phyloP scores from a whole-genome alignment of 2,888 invertebrate species.

The Caenorhabditis japonica region DNA sequence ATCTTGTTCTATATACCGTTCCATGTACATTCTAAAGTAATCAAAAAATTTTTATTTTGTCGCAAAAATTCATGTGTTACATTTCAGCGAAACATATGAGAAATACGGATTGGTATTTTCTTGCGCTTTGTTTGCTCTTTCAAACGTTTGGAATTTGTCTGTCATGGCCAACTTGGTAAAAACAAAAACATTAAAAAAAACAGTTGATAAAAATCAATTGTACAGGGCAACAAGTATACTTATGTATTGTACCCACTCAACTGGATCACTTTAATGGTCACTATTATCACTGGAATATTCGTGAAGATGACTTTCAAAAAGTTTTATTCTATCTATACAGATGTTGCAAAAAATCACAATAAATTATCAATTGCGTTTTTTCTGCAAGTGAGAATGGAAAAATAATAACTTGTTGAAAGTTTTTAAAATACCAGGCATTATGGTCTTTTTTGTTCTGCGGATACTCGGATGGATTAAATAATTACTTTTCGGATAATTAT shows the following conservation, averaged over 20 bases:
- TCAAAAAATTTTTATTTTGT: not conserved
- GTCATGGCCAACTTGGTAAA: slow-evolving; percentile 12
- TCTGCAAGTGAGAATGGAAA: slow-evolving; percentile 7
- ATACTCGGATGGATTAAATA: slow-evolving; percentile 28
- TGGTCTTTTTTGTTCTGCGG: slow-evolving; percentile 14
- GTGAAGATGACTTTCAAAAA: not conserved
- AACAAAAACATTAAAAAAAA: too few species aligned
- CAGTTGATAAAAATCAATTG: too few species aligned
- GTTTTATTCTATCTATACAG: not conserved
- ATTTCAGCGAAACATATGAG: slow-evolving; percentile 1
- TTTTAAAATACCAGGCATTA: slow-evolving; percentile 9
- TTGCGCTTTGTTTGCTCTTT: slow-evolving; percentile 4
- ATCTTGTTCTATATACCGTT: slow-evolving; percentile 10
- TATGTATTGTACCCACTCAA: slow-evolving; percentile 27
- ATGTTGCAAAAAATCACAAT: not conserved
- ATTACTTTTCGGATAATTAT: not conserved
- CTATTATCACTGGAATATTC: not conserved
- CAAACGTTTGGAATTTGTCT: slow-evolving; percentile 23
- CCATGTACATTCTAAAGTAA: slow-evolving; percentile 11
- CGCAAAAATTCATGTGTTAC: not conserved
- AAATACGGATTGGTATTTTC: slow-evolving; percentile 12
- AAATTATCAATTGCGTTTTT: not conserved
- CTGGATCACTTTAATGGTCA: slow-evolving; percentile 5
- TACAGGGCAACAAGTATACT: slow-evolving; percentile 21
- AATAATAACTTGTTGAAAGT: too few species aligned